Percentiles rank a stretch among this genome's conserved stretches.
phyloP scores from a whole-genome alignment of 1,140 invertebrate genomes.

The Tetramorium parvispinum region DNA sequence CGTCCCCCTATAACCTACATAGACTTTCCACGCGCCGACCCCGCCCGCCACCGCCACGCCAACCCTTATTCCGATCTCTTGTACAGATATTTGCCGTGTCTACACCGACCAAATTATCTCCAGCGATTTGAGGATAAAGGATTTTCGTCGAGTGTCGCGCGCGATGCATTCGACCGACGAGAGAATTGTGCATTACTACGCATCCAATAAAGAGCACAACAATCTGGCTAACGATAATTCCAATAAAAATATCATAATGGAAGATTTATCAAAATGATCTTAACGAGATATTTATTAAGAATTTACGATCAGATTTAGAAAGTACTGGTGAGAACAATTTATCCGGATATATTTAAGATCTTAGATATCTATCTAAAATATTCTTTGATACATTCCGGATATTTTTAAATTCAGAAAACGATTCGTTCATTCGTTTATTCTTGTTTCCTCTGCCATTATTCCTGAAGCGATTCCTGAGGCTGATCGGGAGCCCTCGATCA shows the following conservation, averaged over 20 bases:
- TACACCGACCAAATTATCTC: constrained; percentile 81
- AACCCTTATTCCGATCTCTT: constrained; percentile 82
- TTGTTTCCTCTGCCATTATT: not conserved
- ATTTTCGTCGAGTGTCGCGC: constrained; percentile 72
- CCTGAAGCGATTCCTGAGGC: not conserved
- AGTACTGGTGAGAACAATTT: not conserved
- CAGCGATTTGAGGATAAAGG: constrained; percentile 81
- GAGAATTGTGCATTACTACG: constrained; percentile 57
- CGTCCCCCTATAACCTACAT: constrained; percentile 77
- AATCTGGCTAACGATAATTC: not conserved
- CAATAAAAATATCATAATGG: not conserved
- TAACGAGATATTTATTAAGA: not conserved
- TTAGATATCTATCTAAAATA: not conserved
- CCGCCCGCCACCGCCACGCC: constrained; percentile 54
- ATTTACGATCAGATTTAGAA: not conserved
- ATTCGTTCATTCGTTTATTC: not conserved
- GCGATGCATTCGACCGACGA: constrained; percentile 21
- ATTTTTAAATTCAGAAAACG: not conserved
- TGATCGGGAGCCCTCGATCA: constrained; percentile 39
- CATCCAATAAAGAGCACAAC: not conserved
- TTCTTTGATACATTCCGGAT: not conserved
- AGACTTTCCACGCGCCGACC: constrained; percentile 75
- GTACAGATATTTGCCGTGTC: constrained; percentile 83
- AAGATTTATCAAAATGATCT: not conserved
- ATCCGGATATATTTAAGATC: not conserved